Base-by-base conservation (phyloP, 2,888 invertebrate genomes). In the Cryptus armator region DNA sequence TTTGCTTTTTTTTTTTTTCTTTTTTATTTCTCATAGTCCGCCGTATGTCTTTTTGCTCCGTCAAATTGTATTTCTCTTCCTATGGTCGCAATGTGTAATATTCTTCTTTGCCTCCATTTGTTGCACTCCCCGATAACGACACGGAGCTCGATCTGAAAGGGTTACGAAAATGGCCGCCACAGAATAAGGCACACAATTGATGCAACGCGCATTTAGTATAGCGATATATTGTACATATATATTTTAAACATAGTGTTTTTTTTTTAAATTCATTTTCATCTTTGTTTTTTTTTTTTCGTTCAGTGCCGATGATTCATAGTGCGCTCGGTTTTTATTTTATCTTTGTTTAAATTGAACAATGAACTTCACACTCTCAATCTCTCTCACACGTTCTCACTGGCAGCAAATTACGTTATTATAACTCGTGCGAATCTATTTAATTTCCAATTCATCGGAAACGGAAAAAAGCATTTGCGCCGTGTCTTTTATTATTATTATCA, bases 131-230 rank as follows among this genome's bases (percentile, higher is more conserved):
- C 32, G 32, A 72, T 32, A 37, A 83, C 72, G 86, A 87, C 87
- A 88, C 89, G 87, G 85, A 88, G 90, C 88, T 88, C 89, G 71
- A 84, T 86, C 87, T 89, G 89, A 91, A 92, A 90, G 90, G 88
- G 89, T 92, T 92, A 92, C 91, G 85, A 92, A 92, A 93, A 93
- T 92, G 93, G 91, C 92, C 92, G 93, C 92, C 93, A 92, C 92
- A 91, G 91, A 92, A 93, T 93, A 93, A 93, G 93, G 93, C 93
- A 93, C 93, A 93, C 93, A 92, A 92, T 93, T 93, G 92, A 93
- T 93, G 92, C 92, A 93, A 93, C 91, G 92, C 93, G 91, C 93
- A 92, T 93, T 90, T 89, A 89, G 83, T 87, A 86, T 87, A 88
- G 88, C 88, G 86, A 87, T 88, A 86, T 87, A 87, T 87, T 85